These are phyloP conservation scores for Bergia sp. DNA, from an alignment of 92 coral and sea anemone species.

Conservation along the genomic window DNA sequence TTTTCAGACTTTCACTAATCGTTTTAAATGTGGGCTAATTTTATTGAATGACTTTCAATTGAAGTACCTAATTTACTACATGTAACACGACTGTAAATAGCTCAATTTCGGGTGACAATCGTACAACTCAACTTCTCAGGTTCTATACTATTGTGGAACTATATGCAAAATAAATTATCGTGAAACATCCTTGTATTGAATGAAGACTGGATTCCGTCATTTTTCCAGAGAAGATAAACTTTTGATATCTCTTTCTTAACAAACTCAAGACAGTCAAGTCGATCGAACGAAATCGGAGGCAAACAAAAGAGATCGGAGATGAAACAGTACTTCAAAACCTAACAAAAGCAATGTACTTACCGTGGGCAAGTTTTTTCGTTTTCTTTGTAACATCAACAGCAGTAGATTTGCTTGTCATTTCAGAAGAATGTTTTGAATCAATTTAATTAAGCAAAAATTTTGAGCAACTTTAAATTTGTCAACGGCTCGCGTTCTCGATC, in stretches of 20 bases:
- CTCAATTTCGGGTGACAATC: no score
- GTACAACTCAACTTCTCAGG: no score
- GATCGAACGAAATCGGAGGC: not conserved
- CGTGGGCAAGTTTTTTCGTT: not conserved
- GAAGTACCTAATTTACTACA: no score
- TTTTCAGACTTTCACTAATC: no score
- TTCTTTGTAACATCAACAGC: not conserved
- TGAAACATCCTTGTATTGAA: not conserved
- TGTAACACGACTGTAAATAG: no score
- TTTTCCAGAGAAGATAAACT: not conserved
- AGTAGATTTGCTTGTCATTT: slow-evolving; percentile 10
- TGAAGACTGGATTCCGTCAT: no score
- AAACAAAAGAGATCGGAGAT: not conserved
- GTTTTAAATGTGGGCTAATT: no score
- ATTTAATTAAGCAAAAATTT: not conserved
- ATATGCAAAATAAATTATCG: not conserved
- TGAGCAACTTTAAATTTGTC: not conserved
- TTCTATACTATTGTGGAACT: no score
- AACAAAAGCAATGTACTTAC: not conserved
- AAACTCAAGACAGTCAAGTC: not conserved
- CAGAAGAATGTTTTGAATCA: not conserved
- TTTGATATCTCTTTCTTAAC: not conserved
- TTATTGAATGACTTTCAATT: no score
- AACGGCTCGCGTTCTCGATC: not conserved
- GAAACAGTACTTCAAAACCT: not conserved